phyloP scores from a whole-genome alignment of 1,140 invertebrate species.

The Coelopa frigida region DNA sequence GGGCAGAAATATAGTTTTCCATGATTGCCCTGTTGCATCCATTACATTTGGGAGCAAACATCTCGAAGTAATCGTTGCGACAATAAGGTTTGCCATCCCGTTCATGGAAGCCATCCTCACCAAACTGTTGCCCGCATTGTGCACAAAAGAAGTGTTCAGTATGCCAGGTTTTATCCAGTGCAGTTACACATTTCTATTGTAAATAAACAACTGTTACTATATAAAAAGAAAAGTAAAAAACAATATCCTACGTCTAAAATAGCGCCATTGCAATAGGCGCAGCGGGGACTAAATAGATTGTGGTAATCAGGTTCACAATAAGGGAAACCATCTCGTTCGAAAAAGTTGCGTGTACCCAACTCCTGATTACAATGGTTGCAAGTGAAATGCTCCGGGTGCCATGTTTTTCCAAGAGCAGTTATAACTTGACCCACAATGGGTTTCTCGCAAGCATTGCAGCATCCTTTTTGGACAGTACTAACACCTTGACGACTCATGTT shows the following conservation, averaged over 20 bases:
- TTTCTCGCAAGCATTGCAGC: constrained; percentile 95
- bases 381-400: constrained; percentile 98
- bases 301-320: constrained; percentile 99
- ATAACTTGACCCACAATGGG: constrained; percentile 93
- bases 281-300: constrained; percentile 94
- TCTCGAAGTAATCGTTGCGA: constrained; percentile 92
- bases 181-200: constrained; percentile 94
- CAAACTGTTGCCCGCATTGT: constrained; percentile 94
- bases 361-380: constrained; percentile 96
- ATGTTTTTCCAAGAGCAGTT: constrained; percentile 95
- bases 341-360: constrained; percentile 96
- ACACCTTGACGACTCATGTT: constrained; percentile 97
- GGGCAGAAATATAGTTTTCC: constrained; percentile 97
- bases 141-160: constrained; percentile 99
- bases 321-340: constrained; percentile 90
- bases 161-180: constrained; percentile 97
- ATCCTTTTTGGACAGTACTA: constrained; percentile 94
- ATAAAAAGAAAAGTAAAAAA: constrained; percentile 1
- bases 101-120: constrained; percentile 94
- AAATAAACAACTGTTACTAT: background rate
- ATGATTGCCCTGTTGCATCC: constrained; percentile 95
- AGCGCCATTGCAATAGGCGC: constrained; percentile 96
- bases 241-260: constrained; percentile 82
- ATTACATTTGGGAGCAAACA: constrained; percentile 98
- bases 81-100: constrained; percentile 92